These are phyloP conservation scores for Cecropterus lyciades DNA, from an alignment of 1,140 invertebrate genomes.

Conservation along the genomic window DNA sequence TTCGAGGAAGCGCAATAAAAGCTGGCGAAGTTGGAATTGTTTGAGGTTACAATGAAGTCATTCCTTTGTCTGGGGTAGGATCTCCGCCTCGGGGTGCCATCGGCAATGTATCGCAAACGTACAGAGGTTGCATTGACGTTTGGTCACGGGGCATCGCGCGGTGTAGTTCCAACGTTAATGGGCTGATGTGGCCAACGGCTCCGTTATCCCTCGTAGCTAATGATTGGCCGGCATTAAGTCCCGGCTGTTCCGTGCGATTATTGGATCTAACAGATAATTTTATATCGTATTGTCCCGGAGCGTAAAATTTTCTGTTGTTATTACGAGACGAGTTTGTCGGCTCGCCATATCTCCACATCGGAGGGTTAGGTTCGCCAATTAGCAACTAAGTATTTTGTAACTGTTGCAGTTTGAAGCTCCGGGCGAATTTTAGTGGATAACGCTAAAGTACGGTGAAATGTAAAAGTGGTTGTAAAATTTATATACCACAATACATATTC, in stretches of 20 bases:
- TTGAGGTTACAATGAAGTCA: constrained; percentile 74
- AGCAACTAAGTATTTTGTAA: constrained; percentile 39
- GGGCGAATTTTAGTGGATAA: background rate
- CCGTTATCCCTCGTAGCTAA: constrained; percentile 82
- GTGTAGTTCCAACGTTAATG: constrained; percentile 64
- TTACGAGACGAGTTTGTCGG: constrained; percentile 57
- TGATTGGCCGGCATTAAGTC: constrained; percentile 82
- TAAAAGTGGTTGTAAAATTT: background rate
- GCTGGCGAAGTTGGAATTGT: constrained; percentile 46
- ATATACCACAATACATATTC: background rate
- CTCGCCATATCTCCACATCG: constrained; percentile 43
- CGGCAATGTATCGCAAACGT: constrained; percentile 47
- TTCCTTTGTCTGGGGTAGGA: constrained; percentile 63
- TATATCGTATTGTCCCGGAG: constrained; percentile 82
- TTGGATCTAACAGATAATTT: constrained; percentile 84
- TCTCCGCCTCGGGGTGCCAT: constrained; percentile 55
- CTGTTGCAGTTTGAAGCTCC: constrained; percentile 24
- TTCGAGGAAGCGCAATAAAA: constrained; percentile 60
- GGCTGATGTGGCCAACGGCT: constrained; percentile 63
- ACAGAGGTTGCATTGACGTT: constrained; percentile 77
- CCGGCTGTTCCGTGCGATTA: constrained; percentile 79
- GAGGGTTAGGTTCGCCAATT: constrained; percentile 45
- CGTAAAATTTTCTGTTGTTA: constrained; percentile 81
- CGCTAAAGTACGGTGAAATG: constrained; percentile 3
- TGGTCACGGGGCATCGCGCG: constrained; percentile 76